These are phyloP conservation scores for Xiphophorus hellerii DNA, from an alignment of 2,113 vertebrate species.

Conservation along the genomic window DNA sequence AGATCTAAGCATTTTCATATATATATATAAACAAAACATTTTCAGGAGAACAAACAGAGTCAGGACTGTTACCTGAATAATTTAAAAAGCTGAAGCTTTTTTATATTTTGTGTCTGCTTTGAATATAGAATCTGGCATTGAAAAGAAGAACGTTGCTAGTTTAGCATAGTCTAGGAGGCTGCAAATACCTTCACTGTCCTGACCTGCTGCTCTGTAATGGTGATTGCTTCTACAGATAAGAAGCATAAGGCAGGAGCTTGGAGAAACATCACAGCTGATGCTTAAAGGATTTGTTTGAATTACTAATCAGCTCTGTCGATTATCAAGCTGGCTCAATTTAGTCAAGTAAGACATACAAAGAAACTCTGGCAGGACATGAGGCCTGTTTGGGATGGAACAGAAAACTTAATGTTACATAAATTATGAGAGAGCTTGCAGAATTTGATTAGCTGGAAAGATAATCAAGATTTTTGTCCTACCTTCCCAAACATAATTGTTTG, in stretches of 20 bases:
- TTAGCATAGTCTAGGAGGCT: background rate
- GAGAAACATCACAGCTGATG: background rate
- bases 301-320: no score
- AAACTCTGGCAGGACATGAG: no score
- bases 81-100: conserved; percentile 12
- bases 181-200: conserved; percentile 8
- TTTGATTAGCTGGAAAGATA: no score
- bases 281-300: background rate
- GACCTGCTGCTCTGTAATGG: background rate
- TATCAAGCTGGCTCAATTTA: no score
- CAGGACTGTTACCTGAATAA: conserved; percentile 13
- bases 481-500: no score
- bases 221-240: background rate
- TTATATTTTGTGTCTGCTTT: background rate
- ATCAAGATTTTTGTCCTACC: no score
- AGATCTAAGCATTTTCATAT: conserved; percentile 9
- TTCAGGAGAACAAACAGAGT: conserved; percentile 4
- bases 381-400: no score
- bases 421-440: no score
- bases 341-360: no score
- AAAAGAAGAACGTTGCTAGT: background rate
- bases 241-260: background rate
- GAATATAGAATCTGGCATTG: background rate
- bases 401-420: no score
- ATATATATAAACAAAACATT: conserved; percentile 1